Percentiles rank a stretch among this genome's conserved stretches.
Conservation (phyloP, 2,888 invertebrate species). For the Diloba caeruleocephala region DNA sequence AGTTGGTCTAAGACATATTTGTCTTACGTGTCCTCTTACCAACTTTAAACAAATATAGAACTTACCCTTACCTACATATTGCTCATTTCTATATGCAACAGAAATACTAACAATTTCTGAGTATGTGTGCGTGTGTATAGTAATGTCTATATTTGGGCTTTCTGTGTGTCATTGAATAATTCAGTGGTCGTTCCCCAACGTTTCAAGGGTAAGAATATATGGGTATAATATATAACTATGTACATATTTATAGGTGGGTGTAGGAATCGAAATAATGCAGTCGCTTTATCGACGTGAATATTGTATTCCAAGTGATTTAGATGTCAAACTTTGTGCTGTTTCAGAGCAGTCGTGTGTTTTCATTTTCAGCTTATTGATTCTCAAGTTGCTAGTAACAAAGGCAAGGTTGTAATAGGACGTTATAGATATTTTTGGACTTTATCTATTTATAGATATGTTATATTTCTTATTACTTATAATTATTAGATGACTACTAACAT, state of each 20-base stretch:
- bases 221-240: slow-evolving; percentile 70
- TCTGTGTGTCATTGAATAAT: slow-evolving; percentile 88
- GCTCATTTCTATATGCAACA: slow-evolving; percentile 71
- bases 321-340: slow-evolving; percentile 23
- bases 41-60: slow-evolving; percentile 80
- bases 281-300: slow-evolving; percentile 68
- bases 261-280: slow-evolving; percentile 69
- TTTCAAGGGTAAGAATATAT: slow-evolving; percentile 88
- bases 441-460: too few species aligned
- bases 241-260: slow-evolving; percentile 66
- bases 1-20: slow-evolving; percentile 83
- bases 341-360: slow-evolving; percentile 5
- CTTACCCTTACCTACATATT: slow-evolving; percentile 69
- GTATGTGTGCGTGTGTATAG: slow-evolving; percentile 72
- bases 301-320: slow-evolving; percentile 60
- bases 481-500: too few species aligned
- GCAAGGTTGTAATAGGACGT: too few species aligned
- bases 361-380: neutral
- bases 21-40: slow-evolving; percentile 77
- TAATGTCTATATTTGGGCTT: slow-evolving; percentile 86
- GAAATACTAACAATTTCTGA: slow-evolving; percentile 57
- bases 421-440: too few species aligned
- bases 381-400: too few species aligned
- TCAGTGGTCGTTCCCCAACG: slow-evolving; percentile 85
- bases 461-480: too few species aligned